Conservation (phyloP, 2,113 vertebrate genomes). For the Ancistrus triradiatus region DNA sequence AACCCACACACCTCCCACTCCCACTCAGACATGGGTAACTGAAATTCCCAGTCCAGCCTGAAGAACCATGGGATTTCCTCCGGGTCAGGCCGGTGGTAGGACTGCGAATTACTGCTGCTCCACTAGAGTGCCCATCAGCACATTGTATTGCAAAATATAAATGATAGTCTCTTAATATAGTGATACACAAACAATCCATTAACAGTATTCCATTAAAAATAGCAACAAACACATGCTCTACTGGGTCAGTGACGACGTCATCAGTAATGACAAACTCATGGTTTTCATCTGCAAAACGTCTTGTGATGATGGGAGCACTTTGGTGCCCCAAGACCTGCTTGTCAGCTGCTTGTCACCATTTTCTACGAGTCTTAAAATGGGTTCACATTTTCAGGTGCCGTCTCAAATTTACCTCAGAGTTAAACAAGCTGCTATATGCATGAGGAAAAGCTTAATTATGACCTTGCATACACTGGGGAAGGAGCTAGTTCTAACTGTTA, state of each 20-base stretch:
- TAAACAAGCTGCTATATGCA: constrained; percentile 7
- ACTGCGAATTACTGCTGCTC: too few species aligned
- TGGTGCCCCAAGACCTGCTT: constrained; percentile 18
- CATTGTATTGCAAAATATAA: too few species aligned
- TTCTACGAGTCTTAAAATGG: constrained; percentile 25
- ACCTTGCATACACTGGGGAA: constrained; percentile 22
- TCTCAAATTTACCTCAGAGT: constrained; percentile 28
- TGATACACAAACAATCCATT: background rate
- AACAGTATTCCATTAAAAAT: too few species aligned
- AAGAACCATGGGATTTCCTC: too few species aligned
- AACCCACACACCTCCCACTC: too few species aligned
- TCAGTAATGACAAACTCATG: background rate
- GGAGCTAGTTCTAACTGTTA: constrained; percentile 17
- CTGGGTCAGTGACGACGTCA: background rate
- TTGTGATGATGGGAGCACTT: constrained; percentile 2
- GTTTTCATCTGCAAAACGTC: constrained; percentile 8
- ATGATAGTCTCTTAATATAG: background rate
- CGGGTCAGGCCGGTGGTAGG: too few species aligned
- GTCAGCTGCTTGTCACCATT: constrained; percentile 20
- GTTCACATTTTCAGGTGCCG: constrained; percentile 5
- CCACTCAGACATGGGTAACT: too few species aligned
- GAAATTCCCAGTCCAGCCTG: too few species aligned
- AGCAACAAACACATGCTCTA: too few species aligned
- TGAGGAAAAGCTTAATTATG: constrained; percentile 34
- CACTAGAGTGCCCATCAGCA: too few species aligned